These are phyloP conservation scores for Oscheius sp. DNA, from an alignment of 2,888 invertebrate genomes.

Conservation along the genomic window DNA sequence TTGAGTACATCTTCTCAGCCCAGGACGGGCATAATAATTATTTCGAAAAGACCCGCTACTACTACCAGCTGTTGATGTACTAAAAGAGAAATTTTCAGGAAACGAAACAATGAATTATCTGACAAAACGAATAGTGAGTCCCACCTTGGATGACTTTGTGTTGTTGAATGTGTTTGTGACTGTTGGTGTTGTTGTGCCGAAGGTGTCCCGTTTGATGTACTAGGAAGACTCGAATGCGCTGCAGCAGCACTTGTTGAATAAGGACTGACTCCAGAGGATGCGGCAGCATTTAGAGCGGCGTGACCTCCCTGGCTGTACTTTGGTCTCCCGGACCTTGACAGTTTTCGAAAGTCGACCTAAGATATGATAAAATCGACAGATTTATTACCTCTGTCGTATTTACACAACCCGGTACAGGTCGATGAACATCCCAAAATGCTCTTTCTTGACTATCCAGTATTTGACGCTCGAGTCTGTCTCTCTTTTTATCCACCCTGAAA, in stretches of 20 bases:
- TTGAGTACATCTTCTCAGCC: constrained; percentile 65
- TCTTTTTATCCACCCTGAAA: constrained; percentile 89
- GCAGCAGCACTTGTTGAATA: constrained; percentile 55
- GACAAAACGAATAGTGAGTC: not conserved
- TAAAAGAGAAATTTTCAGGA: no score
- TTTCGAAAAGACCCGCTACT: constrained; percentile 55
- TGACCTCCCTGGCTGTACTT: constrained; percentile 65
- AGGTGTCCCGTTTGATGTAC: constrained; percentile 52
- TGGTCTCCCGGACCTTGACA: constrained; percentile 76
- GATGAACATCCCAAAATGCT: constrained; percentile 99
- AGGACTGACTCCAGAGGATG: constrained; percentile 47
- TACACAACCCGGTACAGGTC: constrained; percentile 98
- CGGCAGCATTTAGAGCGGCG: constrained; percentile 53
- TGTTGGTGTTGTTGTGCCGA: not conserved
- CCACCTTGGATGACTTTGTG: constrained; percentile 26
- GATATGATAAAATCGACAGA: not conserved
- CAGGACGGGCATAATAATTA: constrained; percentile 62
- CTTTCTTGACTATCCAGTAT: constrained; percentile 97
- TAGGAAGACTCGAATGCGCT: constrained; percentile 53
- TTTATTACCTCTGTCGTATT: constrained; percentile 91
- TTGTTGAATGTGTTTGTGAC: not conserved
- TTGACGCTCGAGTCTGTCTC: constrained; percentile 96
- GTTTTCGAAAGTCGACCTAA: constrained; percentile 95
- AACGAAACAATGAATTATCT: not conserved
- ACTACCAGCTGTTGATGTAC: constrained; percentile 24